Evolutionary conservation across 2,797 vertebrate genomes (phyloP), one percentile per base, ranked within the genome.

Genomic region (Microctenopoma stevenorrisi): DNA sequence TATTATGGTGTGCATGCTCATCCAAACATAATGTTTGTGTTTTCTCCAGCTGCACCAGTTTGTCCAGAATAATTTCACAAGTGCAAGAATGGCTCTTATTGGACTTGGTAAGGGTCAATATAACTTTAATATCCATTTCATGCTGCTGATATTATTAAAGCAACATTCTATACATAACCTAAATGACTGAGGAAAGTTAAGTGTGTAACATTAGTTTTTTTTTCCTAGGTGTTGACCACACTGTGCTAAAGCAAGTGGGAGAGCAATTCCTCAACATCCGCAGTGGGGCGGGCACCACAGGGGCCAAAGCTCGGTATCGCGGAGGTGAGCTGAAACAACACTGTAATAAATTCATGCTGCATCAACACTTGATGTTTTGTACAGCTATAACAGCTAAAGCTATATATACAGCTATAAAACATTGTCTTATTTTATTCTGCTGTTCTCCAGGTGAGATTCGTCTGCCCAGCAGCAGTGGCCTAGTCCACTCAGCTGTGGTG

Each of bases 211-310:
- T 61, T 37, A 26, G 55, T 18, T 30, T 46, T 37, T 72, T 18
- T 52, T 14, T 11, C 56, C 15, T 48, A 99, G 98, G 98, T 77
- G 94, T 99, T 62, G 93, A 95, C 72, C 98, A 99, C 62, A 33
- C 87, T 44, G 89, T 96, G 49, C 92, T 99, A 59, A 98, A 94
- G 86, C 96, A 97, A 83, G 91, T 99, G 43, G 98, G 96, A 40
- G 96, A 99, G 79, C 96, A 98, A 15, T 99, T 98, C 80, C 93
- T 99, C 8, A 99, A 99, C 83, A 95, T 99, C 86, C 94, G 98
- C 55, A 94, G 97, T 5, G 98, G 98, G 44, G 65, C 91, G 6
- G 98, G 97, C 42, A 77, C 92, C 68, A 74, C 93, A 4, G 92
- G 95, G 5, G 86, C 91, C 14, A 93, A 94, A 82, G 89, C 96